Evolutionary conservation across 2,113 vertebrate species (phyloP).

Genomic region (Paramisgurnus dabryanus): DNA sequence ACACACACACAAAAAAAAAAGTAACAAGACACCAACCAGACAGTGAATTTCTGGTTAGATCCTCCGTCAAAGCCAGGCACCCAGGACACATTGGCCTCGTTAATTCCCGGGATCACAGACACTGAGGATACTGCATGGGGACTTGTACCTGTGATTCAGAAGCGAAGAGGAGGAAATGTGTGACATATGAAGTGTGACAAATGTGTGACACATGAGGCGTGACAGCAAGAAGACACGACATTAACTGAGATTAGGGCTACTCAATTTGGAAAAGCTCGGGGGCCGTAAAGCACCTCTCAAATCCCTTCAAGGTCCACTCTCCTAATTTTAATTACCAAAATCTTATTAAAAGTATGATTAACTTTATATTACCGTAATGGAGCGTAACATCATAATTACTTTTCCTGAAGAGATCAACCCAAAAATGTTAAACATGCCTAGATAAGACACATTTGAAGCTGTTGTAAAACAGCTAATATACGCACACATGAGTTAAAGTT

Average conservation of each 20-base stretch:
- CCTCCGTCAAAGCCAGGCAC: constrained; percentile 92
- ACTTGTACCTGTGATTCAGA: constrained; percentile 83
- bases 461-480: too few relatives aligned
- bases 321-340: too few relatives aligned
- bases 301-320: too few relatives aligned
- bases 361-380: too few relatives aligned
- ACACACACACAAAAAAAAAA: background rate
- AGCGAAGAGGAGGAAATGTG: constrained; percentile 59
- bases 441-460: too few relatives aligned
- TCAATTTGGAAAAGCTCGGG: background rate
- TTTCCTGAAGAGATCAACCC: too few relatives aligned
- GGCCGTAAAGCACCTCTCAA: too few relatives aligned
- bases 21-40: constrained; percentile 78
- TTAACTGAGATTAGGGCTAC: background rate
- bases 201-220: constrained; percentile 16
- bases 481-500: too few relatives aligned
- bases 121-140: constrained; percentile 86
- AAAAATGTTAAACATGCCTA: too few relatives aligned
- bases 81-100: constrained; percentile 89
- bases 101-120: constrained; percentile 77
- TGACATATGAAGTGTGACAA: constrained; percentile 35
- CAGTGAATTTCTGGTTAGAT: constrained; percentile 90
- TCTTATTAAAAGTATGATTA: too few relatives aligned
- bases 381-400: too few relatives aligned
- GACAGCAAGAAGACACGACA: background rate